Percentiles rank a stretch among this genome's conserved stretches.
Evolutionary conservation across 2,888 invertebrate species (phyloP).

Genomic region (Homarus gammarus): DNA sequence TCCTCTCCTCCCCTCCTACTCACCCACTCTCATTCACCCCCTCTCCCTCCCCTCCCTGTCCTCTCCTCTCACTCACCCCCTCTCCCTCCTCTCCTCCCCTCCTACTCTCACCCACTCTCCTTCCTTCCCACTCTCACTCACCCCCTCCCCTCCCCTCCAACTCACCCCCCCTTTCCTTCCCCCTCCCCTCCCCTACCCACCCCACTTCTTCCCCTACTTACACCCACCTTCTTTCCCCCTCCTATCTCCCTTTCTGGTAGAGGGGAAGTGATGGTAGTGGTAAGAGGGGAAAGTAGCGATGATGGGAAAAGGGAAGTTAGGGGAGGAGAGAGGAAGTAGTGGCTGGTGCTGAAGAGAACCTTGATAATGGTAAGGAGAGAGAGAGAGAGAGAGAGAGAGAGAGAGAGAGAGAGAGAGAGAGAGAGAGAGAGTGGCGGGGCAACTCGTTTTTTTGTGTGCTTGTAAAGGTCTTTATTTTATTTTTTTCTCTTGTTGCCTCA

Average conservation of each 20-base stretch:
- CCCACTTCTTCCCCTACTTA: not conserved
- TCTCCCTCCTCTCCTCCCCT: too few species aligned
- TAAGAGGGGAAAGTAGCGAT: not conserved
- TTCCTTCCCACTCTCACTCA: not conserved
- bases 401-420: not conserved
- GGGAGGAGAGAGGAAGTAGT: not conserved
- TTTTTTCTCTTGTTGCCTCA: too few species aligned
- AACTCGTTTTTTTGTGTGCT: too few species aligned
- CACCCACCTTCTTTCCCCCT: too few species aligned
- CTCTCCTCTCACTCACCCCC: not conserved
- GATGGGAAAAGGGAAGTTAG: not conserved
- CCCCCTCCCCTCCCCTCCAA: not conserved
- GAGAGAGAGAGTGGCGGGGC: not conserved
- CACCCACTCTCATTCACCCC: conserved; percentile 12
- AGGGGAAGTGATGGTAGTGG: not conserved
- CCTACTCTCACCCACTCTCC: not conserved
- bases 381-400: not conserved
- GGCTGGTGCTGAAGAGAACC: not conserved
- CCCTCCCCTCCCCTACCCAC: not conserved
- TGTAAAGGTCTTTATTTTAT: too few species aligned
- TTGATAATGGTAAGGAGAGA: not conserved
- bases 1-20: not conserved
- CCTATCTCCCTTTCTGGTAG: too few species aligned
- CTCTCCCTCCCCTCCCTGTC: not conserved
- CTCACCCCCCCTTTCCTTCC: conserved; percentile 5